A percentile compares a stretch with the other conserved stretches of the same genome.
phyloP scores from a whole-genome alignment of 1,140 invertebrate species.

The Monomorium pharaonis region DNA sequence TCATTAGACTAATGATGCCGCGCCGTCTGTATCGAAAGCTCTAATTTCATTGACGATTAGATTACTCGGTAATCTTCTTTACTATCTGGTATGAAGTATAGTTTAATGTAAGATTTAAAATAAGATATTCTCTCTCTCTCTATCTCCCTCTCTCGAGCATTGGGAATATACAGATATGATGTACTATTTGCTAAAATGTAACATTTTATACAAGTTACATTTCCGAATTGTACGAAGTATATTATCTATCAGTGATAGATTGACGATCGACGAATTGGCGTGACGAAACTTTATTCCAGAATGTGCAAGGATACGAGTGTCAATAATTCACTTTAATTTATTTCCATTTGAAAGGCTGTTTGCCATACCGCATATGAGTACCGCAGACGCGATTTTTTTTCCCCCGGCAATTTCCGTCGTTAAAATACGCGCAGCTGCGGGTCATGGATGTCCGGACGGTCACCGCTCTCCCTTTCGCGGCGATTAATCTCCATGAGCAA shows the following conservation, averaged over 20 bases:
- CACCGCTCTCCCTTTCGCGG: not conserved
- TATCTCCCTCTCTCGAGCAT: not conserved
- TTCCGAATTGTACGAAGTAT: not conserved
- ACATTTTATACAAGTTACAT: not conserved
- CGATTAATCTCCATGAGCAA: not conserved
- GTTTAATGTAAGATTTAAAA: not conserved
- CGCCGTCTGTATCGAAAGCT: not conserved
- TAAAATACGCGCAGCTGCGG: not conserved
- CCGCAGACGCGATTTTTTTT: not conserved
- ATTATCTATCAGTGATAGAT: not conserved
- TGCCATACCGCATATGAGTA: not conserved
- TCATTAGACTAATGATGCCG: slow-evolving; percentile 26
- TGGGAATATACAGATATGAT: not conserved
- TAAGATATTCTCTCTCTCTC: not conserved
- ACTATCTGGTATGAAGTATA: not conserved
- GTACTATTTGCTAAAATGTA: not conserved
- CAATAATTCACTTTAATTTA: not conserved
- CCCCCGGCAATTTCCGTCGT: not conserved
- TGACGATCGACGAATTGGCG: not conserved
- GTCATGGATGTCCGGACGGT: not conserved
- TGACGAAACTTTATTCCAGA: not conserved
- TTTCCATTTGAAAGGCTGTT: not conserved
- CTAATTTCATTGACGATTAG: not conserved
- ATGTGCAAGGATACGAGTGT: not conserved
- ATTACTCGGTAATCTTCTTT: not conserved